Conservation (phyloP, 2,797 vertebrate species). For the Propithecus deckenii region DNA sequence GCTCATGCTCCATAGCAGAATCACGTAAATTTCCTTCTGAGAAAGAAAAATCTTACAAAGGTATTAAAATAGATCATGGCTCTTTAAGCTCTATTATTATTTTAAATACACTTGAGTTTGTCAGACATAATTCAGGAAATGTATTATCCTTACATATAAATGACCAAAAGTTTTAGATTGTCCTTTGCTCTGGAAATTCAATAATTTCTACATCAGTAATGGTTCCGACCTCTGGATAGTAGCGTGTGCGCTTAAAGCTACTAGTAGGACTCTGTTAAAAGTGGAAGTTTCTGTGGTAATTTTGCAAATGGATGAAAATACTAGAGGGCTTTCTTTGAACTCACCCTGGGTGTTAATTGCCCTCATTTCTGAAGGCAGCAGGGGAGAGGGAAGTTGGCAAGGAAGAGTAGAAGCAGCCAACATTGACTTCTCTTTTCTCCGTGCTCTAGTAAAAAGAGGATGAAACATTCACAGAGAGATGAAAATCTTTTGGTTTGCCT, state of each 20-base stretch:
- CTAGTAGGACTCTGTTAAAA: conserved; percentile 22
- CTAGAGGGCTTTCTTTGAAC: conserved; percentile 68
- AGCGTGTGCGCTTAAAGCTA: conserved; percentile 38
- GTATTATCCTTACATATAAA: background rate
- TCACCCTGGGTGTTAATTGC: conserved; percentile 73
- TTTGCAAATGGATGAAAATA: conserved; percentile 74
- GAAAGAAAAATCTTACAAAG: background rate
- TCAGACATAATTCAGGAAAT: background rate
- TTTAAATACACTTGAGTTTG: background rate
- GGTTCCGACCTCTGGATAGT: conserved; percentile 26
- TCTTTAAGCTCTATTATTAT: background rate
- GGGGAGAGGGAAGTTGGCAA: conserved; percentile 60
- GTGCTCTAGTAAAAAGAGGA: conserved; percentile 48
- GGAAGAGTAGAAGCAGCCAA: conserved; percentile 34
- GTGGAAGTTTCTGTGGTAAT: conserved; percentile 63
- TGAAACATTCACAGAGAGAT: conserved; percentile 69
- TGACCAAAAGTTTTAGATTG: background rate
- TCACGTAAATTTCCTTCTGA: conserved; percentile 5
- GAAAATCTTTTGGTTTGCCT: conserved; percentile 73
- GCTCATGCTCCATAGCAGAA: background rate
- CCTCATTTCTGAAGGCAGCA: conserved; percentile 69
- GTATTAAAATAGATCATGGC: background rate
- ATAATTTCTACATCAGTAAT: background rate
- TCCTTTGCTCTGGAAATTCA: conserved; percentile 39
- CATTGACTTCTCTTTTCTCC: conserved; percentile 52